Base-by-base conservation (phyloP, 2,888 invertebrate genomes). In the Creontiades dilutus region DNA sequence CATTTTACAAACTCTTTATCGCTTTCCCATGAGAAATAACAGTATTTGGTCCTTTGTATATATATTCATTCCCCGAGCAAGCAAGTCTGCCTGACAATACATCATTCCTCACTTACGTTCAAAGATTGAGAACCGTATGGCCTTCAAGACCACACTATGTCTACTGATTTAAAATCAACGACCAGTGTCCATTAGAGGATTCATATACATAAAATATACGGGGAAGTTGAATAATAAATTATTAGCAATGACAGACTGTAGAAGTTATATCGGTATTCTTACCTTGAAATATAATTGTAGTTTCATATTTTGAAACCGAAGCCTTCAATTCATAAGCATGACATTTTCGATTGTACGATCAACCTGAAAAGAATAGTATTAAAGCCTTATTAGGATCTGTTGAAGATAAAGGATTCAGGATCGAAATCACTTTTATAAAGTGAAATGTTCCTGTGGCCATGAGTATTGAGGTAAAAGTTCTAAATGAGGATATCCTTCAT, bases 131-230 rank as follows among this genome's bases (percentile, higher is more conserved):
- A 57, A n/a, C 57, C 57, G 14, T n/a, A 5, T 2, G 57, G 57
- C n/a, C 57, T 57, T n/a, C 14, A n/a, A 14, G 57, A 52, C 7
- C 37, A 37, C 7, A 37, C 1, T 11, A 57, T 57, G 12, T 57
- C 7, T 57, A 57, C 19, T 57, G n/a, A 57, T 57, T 57, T 57
- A 57, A n/a, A 57, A n/a, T n/a, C 57, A 16, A 57, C 57, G 57
- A 57, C 19, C n/a, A n/a, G 57, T 57, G 57, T 57, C 57, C 14
- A 57, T 57, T 57, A 14, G 5, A 2, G 52, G 52, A 14, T 52
- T 16, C 57, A 57, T n/a, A n/a, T 57, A 57, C 57, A 57, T 57
- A 16, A 57, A 57, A 57, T 57, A 57, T 52, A 57, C 57, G 57
- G 7, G n/a, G 57, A 57, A n/a, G 16, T 57, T 57, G 16, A n/a